Conservation (phyloP, 1,140 invertebrate genomes). For the Calephelis virginiensis region DNA sequence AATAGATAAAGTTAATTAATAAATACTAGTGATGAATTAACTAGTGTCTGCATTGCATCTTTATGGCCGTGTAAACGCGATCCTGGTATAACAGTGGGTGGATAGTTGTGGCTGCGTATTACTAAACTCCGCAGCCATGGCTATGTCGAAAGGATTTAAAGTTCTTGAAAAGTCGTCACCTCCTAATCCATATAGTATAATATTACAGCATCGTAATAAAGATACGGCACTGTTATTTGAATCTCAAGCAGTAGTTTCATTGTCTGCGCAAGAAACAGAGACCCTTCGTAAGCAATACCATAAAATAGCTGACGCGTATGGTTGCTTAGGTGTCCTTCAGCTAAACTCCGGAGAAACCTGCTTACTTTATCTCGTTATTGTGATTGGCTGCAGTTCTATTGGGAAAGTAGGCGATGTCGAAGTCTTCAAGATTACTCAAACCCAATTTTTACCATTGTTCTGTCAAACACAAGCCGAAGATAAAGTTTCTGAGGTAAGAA, state of each 20-base stretch:
- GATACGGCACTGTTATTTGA: slow-evolving; percentile 94
- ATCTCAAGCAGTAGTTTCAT: slow-evolving; percentile 90
- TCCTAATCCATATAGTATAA: slow-evolving; percentile 91
- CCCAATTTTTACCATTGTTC: slow-evolving; percentile 91
- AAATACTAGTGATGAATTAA: not conserved
- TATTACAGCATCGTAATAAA: slow-evolving; percentile 92
- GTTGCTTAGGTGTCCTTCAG: slow-evolving; percentile 93
- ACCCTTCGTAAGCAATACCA: slow-evolving; percentile 92
- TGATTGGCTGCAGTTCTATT: slow-evolving; percentile 96
- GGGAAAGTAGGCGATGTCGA: slow-evolving; percentile 96
- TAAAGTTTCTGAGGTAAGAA: slow-evolving; percentile 88
- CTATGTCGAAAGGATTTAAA: slow-evolving; percentile 95
- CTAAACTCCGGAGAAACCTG: slow-evolving; percentile 91
- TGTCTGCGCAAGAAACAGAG: slow-evolving; percentile 91
- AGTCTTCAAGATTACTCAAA: slow-evolving; percentile 95
- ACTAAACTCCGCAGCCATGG: slow-evolving; percentile 80
- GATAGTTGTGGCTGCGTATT: slow-evolving; percentile 12
- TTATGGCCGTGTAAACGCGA: slow-evolving; percentile 35
- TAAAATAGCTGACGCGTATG: slow-evolving; percentile 95
- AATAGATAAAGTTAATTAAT: not conserved
- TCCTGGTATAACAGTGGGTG: not conserved
- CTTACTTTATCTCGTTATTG: slow-evolving; percentile 91
- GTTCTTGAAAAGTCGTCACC: slow-evolving; percentile 92
- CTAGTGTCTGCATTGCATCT: not conserved
- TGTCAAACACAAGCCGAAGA: slow-evolving; percentile 86